phyloP scores from a whole-genome alignment of 2,113 vertebrate genomes.

The Otus sunia region DNA sequence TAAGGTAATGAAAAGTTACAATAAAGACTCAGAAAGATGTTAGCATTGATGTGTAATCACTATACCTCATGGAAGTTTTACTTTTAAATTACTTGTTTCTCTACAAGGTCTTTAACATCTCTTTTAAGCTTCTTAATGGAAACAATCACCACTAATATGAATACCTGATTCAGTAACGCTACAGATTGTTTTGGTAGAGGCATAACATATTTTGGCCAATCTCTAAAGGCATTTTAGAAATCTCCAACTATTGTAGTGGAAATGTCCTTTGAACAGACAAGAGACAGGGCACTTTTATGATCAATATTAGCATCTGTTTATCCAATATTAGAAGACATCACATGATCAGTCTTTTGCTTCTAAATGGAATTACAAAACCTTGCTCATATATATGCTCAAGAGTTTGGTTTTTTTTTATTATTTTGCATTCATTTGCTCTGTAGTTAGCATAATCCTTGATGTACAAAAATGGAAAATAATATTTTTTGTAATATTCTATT shows the following conservation, averaged over 20 bases:
- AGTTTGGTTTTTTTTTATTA: neutral
- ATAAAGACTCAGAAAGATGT: neutral
- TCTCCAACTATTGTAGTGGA: neutral
- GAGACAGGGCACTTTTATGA: neutral
- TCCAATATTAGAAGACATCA: neutral
- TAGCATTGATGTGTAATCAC: neutral
- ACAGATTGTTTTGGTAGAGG: neutral
- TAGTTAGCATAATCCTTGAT: neutral
- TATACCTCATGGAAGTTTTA: neutral
- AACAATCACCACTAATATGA: neutral
- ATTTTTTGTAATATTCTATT: neutral
- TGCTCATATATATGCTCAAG: neutral
- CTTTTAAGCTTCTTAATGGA: neutral
- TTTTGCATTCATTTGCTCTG: neutral
- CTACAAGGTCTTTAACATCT: neutral
- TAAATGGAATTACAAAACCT: neutral
- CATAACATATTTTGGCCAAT: neutral
- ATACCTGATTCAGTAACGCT: neutral
- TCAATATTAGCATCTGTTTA: neutral
- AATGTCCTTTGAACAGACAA: neutral
- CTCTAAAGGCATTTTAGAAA: neutral
- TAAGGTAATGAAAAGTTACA: neutral
- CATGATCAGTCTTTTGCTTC: fast-evolving
- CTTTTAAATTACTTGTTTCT: neutral
- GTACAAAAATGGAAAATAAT: neutral